A percentile compares a stretch with the other conserved stretches of the same genome.
phyloP scores from a whole-genome alignment of 2,797 vertebrate species.

The Rhinichthys osculus region DNA sequence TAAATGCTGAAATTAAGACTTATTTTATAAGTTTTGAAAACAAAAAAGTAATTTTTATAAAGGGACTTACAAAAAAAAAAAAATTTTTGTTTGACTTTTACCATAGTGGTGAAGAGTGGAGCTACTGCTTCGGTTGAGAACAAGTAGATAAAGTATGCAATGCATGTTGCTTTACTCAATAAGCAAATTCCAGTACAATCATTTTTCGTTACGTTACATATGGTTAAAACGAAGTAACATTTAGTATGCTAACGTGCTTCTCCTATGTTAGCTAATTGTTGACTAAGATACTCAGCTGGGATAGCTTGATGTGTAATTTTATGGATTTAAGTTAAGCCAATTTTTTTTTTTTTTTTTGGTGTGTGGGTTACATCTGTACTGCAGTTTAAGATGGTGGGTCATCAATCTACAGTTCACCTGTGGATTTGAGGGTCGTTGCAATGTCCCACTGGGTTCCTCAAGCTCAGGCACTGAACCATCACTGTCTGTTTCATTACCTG shows the following conservation, averaged over 20 bases:
- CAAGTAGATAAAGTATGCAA: background rate
- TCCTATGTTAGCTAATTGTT: background rate
- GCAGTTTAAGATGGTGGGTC: background rate
- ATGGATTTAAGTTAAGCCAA: background rate
- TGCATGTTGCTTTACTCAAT: background rate
- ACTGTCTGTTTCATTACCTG: constrained; percentile 90
- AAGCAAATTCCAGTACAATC: background rate
- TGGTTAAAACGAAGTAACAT: background rate
- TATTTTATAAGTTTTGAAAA: background rate
- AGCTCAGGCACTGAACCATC: constrained; percentile 89
- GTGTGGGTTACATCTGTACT: background rate
- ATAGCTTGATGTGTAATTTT: background rate
- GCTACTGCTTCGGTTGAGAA: background rate
- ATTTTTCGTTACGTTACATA: background rate
- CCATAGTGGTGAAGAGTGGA: background rate
- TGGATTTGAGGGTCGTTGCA: constrained; percentile 76
- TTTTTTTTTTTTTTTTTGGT: background rate
- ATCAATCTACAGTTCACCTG: constrained; percentile 77
- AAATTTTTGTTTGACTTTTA: background rate
- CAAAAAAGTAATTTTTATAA: background rate
- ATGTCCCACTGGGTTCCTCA: constrained; percentile 81
- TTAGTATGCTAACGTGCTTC: background rate
- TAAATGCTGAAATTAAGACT: background rate
- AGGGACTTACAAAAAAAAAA: background rate
- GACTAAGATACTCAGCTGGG: background rate